Conservation (phyloP, 2,888 invertebrate genomes). For the Antheraea yamamai region DNA sequence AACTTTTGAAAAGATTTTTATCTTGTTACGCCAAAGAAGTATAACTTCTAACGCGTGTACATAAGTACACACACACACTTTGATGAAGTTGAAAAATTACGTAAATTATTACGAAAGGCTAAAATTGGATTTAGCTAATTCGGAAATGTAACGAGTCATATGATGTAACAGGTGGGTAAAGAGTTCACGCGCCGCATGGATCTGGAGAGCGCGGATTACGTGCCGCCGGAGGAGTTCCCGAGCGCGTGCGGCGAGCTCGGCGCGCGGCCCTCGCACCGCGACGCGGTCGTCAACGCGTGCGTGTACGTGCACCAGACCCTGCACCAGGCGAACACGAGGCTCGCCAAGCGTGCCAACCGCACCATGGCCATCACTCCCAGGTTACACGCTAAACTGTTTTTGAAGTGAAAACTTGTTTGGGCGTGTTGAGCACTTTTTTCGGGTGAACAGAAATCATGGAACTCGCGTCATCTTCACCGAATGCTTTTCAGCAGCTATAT, state of each 20-base stretch:
- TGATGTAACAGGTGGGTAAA: constrained; percentile 86
- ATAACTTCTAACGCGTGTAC: no score
- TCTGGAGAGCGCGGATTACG: constrained; percentile 93
- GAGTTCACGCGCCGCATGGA: constrained; percentile 98
- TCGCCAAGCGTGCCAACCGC: constrained; percentile 95
- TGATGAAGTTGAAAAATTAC: no score
- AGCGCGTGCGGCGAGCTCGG: constrained; percentile 90
- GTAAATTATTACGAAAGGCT: no score
- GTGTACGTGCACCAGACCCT: constrained; percentile 99
- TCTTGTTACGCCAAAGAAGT: no score
- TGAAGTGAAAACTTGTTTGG: background rate
- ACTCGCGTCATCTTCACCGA: no score
- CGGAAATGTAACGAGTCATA: no score
- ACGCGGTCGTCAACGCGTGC: constrained; percentile 99
- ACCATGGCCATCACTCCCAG: constrained; percentile 99
- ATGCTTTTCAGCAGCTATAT: no score
- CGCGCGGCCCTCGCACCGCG: constrained; percentile 91
- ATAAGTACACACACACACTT: no score
- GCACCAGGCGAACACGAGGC: constrained; percentile 95
- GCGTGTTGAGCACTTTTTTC: no score
- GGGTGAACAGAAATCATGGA: no score
- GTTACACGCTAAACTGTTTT: constrained; percentile 56
- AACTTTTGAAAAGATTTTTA: no score
- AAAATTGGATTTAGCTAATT: no score
- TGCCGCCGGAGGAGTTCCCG: constrained; percentile 94